phyloP scores from a whole-genome alignment of 2,113 vertebrate genomes.

The Pristiophorus japonicus region DNA sequence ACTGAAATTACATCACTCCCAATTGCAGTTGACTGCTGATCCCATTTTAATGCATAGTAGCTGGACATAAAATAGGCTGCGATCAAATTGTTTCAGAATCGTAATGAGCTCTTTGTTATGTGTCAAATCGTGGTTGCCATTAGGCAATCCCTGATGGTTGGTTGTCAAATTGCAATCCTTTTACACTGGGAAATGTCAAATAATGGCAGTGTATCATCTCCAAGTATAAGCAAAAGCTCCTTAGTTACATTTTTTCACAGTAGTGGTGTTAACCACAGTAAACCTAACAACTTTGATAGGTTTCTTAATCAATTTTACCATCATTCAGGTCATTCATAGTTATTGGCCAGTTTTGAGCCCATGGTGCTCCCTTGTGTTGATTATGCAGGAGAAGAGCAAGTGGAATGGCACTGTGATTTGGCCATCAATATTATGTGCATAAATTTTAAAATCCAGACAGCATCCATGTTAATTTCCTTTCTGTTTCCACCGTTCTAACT shows the following conservation, averaged over 20 bases:
- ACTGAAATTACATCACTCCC: constrained; percentile 25
- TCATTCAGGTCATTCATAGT: not conserved
- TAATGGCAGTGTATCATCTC: not conserved
- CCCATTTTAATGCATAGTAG: constrained; percentile 22
- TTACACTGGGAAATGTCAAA: constrained; percentile 27
- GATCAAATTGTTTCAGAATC: constrained; percentile 29
- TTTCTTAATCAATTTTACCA: not conserved
- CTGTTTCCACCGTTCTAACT: not conserved
- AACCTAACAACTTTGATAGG: not conserved
- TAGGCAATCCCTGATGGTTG: not conserved
- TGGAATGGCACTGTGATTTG: not conserved
- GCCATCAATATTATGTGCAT: not conserved
- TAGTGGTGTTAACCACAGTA: not conserved
- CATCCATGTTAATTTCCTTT: not conserved
- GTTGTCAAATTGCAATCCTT: constrained; percentile 34
- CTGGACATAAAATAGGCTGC: constrained; percentile 1
- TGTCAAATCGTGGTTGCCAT: not conserved
- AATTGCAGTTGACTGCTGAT: constrained; percentile 18
- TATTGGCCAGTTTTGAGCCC: not conserved
- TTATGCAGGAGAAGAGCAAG: not conserved
- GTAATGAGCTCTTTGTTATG: constrained; percentile 26
- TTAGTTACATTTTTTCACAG: not conserved
- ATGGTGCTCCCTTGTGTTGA: not conserved
- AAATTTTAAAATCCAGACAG: not conserved
- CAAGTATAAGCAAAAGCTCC: not conserved